Conservation (phyloP, 2,113 vertebrate genomes). For the Leucopsar rothschildi region DNA sequence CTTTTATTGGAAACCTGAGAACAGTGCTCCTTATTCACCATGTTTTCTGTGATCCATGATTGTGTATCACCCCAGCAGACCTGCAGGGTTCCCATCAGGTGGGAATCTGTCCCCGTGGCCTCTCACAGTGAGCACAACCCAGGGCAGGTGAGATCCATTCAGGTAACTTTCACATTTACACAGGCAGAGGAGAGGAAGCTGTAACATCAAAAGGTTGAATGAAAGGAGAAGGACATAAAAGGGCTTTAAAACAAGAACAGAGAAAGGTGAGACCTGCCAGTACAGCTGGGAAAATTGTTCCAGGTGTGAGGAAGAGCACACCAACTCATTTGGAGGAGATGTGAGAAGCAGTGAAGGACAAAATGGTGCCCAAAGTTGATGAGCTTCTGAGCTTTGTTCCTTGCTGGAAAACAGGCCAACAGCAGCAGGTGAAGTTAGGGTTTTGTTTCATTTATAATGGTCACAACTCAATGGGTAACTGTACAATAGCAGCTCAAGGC, state of each 20-base stretch:
- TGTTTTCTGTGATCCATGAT: neutral
- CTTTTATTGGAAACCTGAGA: neutral
- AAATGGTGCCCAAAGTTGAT: neutral
- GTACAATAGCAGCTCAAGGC: neutral
- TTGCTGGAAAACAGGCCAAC: neutral
- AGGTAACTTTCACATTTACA: neutral
- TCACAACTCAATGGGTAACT: neutral
- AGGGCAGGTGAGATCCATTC: neutral
- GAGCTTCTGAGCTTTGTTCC: neutral
- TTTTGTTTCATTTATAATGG: neutral
- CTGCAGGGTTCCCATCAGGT: neutral
- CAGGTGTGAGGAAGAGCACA: neutral
- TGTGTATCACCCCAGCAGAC: neutral
- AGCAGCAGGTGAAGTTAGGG: neutral
- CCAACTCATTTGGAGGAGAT: neutral
- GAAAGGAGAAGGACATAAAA: neutral
- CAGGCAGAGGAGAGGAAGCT: neutral
- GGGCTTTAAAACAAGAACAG: neutral
- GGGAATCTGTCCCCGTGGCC: neutral
- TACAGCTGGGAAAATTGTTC: neutral
- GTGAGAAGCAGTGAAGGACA: neutral
- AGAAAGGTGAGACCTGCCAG: neutral
- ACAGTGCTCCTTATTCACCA: neutral
- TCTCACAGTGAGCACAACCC: neutral
- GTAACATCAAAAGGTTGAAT: neutral